Evolutionary conservation across 2,797 vertebrate genomes (phyloP).

Genomic region (Anguilla megastoma): DNA sequence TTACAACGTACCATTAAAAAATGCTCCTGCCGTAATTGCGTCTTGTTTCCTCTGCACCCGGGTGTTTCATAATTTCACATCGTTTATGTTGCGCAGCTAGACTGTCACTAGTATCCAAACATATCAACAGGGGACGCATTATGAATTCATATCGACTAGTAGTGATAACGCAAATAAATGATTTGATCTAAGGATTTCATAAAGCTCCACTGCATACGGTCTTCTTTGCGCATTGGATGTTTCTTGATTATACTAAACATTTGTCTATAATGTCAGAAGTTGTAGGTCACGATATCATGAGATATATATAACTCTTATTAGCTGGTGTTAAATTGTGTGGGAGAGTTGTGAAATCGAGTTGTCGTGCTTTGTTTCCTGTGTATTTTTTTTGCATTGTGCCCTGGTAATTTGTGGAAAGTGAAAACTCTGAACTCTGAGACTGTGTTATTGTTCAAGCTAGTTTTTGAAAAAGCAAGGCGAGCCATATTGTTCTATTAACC

Average conservation of each 20-base stretch:
- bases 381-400: not conserved
- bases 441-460: not conserved
- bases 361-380: not conserved
- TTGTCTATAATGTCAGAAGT: not conserved
- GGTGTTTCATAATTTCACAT: not conserved
- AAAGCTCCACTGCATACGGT: not conserved
- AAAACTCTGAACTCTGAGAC: not conserved
- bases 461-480: not conserved
- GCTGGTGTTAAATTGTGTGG: not conserved
- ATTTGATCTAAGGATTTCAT: not conserved
- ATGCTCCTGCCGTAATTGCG: not conserved
- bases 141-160: not conserved
- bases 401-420: not conserved
- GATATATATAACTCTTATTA: not conserved
- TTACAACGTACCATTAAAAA: not conserved
- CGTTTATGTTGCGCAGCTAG: not conserved
- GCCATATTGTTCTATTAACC: not conserved
- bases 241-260: not conserved
- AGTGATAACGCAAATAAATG: not conserved
- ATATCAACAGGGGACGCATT: not conserved
- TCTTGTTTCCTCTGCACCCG: not conserved
- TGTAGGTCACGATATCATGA: not conserved
- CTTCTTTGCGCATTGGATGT: not conserved
- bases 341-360: not conserved
- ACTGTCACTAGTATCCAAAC: not conserved